These are phyloP conservation scores for Conops quadrifasciatus DNA, from an alignment of 2,888 invertebrate species.

Conservation along the genomic window DNA sequence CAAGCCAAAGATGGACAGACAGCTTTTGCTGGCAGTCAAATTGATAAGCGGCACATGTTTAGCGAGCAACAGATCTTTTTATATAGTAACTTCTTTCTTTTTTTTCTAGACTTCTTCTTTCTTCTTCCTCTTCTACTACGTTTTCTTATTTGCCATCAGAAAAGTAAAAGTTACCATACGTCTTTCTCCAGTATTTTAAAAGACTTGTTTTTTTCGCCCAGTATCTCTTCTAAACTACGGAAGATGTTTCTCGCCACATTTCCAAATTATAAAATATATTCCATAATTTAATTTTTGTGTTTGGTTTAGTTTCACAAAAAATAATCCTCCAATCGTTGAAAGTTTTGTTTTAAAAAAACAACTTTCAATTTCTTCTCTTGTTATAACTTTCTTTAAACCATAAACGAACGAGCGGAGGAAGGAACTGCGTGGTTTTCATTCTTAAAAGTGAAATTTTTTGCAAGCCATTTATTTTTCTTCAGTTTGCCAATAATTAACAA, in stretches of 20 bases:
- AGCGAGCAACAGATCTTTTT: not conserved
- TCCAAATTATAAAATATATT: not conserved
- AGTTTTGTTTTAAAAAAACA: slow-evolving; percentile 1
- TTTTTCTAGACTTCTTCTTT: not conserved
- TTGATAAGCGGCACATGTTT: no score
- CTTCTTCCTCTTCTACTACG: slow-evolving; percentile 1
- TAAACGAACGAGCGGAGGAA: not conserved
- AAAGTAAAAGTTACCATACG: slow-evolving; percentile 49
- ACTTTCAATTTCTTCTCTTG: slow-evolving; percentile 24
- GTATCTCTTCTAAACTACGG: slow-evolving; percentile 15
- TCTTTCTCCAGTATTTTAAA: slow-evolving; percentile 39
- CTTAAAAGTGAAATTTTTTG: not conserved
- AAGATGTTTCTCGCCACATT: not conserved
- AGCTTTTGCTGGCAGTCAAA: not conserved
- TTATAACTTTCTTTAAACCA: not conserved
- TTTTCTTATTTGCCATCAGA: slow-evolving; percentile 19
- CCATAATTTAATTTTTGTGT: not conserved
- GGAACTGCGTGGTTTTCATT: not conserved
- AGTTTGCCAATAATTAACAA: no score
- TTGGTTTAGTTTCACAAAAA: not conserved
- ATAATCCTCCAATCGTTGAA: slow-evolving; percentile 8
- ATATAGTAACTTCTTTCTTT: not conserved
- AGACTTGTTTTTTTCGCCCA: slow-evolving; percentile 3
- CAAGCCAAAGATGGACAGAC: no score
- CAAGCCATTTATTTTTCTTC: no score